Evolutionary conservation across 1,140 invertebrate genomes (phyloP).

Genomic region (Wiebesia pumilae): DNA sequence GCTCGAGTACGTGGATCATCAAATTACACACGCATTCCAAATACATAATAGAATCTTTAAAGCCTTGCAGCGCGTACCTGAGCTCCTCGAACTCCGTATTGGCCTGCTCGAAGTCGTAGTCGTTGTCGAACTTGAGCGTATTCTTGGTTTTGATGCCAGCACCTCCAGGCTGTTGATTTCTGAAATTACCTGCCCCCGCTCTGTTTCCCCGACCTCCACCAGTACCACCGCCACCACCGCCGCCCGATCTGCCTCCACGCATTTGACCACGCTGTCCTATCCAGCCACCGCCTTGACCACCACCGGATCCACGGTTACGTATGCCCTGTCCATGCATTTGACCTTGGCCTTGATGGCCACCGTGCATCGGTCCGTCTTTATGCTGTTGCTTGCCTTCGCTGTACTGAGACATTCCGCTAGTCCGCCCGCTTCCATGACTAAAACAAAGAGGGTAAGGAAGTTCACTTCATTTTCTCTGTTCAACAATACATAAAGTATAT

Average conservation of each 20-base stretch:
- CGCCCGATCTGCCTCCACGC: constrained; percentile 69
- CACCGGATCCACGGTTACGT: constrained; percentile 67
- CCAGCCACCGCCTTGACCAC: constrained; percentile 69
- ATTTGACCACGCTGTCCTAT: constrained; percentile 65
- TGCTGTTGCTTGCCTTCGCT: constrained; percentile 66
- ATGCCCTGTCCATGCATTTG: constrained; percentile 26
- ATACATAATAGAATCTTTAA: no score
- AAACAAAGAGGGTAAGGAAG: neutral
- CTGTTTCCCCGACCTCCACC: constrained; percentile 58
- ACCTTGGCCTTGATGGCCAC: constrained; percentile 9
- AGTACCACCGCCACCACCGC: constrained; percentile 60
- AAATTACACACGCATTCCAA: no score
- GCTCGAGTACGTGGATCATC: no score
- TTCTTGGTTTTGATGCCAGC: constrained; percentile 75
- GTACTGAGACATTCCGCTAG: constrained; percentile 69
- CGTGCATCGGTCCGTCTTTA: constrained; percentile 49
- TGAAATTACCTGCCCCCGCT: constrained; percentile 59
- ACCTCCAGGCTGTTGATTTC: constrained; percentile 64
- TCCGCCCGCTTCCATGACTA: constrained; percentile 65
- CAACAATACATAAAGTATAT: no score
- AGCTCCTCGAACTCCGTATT: constrained; percentile 97
- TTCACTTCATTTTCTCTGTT: neutral
- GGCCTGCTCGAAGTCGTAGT: constrained; percentile 98
- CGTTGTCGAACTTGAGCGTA: constrained; percentile 93
- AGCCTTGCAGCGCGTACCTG: constrained; percentile 73